Percentiles rank a stretch among this genome's conserved stretches.
phyloP scores from a whole-genome alignment of 1,140 invertebrate genomes.

The Campodea augens region DNA sequence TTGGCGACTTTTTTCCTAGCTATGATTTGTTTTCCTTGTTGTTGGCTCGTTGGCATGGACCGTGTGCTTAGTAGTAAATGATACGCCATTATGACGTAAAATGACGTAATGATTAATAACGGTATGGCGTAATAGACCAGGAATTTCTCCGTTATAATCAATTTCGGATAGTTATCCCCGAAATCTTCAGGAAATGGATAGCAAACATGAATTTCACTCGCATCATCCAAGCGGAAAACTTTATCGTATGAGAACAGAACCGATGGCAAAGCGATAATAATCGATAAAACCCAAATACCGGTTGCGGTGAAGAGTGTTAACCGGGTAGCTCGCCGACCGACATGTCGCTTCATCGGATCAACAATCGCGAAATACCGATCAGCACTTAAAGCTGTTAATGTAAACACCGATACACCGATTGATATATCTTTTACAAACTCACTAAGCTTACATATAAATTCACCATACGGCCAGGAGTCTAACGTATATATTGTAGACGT shows the following conservation, averaged over 20 bases:
- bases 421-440: slow-evolving; percentile 80
- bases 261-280: slow-evolving; percentile 54
- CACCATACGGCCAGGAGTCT: slow-evolving; percentile 67
- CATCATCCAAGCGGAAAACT: slow-evolving; percentile 28
- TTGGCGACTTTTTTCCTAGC: slow-evolving; percentile 76
- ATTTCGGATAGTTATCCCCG: slow-evolving; percentile 42
- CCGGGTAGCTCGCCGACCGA: slow-evolving; percentile 43
- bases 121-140: slow-evolving; percentile 69
- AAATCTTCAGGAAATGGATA: slow-evolving; percentile 58
- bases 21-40: slow-evolving; percentile 55
- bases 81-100: slow-evolving; percentile 71
- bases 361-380: slow-evolving; percentile 77
- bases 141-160: slow-evolving; percentile 50
- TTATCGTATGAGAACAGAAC: slow-evolving; percentile 49
- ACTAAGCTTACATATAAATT: slow-evolving; percentile 50
- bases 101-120: slow-evolving; percentile 56
- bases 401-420: slow-evolving; percentile 87
- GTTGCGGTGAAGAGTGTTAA: slow-evolving; percentile 43
- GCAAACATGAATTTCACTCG: slow-evolving; percentile 45
- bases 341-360: slow-evolving; percentile 51
- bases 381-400: slow-evolving; percentile 68
- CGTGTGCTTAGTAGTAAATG: slow-evolving; percentile 61
- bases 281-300: slow-evolving; percentile 64
- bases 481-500: slow-evolving; percentile 62
- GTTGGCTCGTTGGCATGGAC: slow-evolving; percentile 52